Evolutionary conservation across 2,797 vertebrate species (phyloP), one percentile per base, ranked within the genome.

Genomic region (Coregonus ussuriensis): DNA sequence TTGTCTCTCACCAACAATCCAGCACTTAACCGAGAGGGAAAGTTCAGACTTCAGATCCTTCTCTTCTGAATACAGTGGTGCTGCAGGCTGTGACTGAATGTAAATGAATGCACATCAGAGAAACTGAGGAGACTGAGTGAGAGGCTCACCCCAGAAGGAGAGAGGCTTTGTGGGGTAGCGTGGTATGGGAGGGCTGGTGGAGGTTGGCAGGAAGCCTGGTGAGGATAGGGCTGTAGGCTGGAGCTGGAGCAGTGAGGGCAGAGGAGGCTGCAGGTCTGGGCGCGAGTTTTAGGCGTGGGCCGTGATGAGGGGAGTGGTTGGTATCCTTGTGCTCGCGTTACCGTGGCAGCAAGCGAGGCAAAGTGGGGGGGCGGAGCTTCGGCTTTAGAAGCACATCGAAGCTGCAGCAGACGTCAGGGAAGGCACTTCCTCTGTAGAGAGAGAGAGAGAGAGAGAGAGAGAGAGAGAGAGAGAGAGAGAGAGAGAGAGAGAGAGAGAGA

Each of bases 341-440:
- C 87, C 93, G 95, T 94, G 96, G 95, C 94, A 96, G 97, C 96
- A 97, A 98, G 97, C 97, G 95, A 95, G 96, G 94, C 93, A 92
- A 93, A 86, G 77, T 81, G 95, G 95, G 95, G 92, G 91, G 85
- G 89, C 90, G 84, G 87, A 87, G 92, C 90, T 92, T 91, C 95
- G 95, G 96, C 96, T 95, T 96, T 96, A 97, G 94, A 96, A 98
- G 97, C 97, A 95, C 96, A 93, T 97, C 96, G 95, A 96, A 97
- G 97, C 97, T 96, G 97, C 97, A 96, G 97, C 93, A 95, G 96
- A 96, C 95, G 96, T 97, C 95, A 97, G 96, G 95, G 96, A 98
- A 98, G 97, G 96, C 96, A 98, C 97, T 96, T 97, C 95, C 96
- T 93, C 94, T 92, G 95, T 89, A 92, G 90, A 77, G 9, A 47